Percentiles rank a stretch among this genome's conserved stretches.
Evolutionary conservation across 2,797 vertebrate genomes (phyloP).

Genomic region (Silurus lanzhouensis): DNA sequence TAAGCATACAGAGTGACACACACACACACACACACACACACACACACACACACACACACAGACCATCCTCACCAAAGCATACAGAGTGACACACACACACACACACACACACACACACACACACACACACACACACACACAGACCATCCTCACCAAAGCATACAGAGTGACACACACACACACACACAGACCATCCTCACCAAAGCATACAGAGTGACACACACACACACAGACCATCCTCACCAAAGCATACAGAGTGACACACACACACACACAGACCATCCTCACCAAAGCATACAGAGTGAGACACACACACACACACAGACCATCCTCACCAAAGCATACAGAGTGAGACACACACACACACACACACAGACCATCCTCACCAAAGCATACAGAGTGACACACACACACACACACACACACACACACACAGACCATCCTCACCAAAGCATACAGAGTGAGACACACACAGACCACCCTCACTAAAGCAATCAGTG

Average conservation of each 20-base stretch:
- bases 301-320: constrained; percentile 65
- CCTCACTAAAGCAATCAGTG: background rate
- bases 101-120: constrained; percentile 46
- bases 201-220: constrained; percentile 89
- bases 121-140: too few relatives aligned
- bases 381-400: background rate
- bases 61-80: constrained; percentile 88
- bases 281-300: constrained; percentile 93
- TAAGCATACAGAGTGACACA: constrained; percentile 89
- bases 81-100: constrained; percentile 76
- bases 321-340: too few relatives aligned
- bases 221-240: constrained; percentile 48
- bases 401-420: background rate
- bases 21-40: background rate
- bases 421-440: constrained; percentile 1
- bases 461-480: constrained; percentile 61
- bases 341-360: too few relatives aligned
- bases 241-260: background rate
- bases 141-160: background rate
- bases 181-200: constrained; percentile 80
- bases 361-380: constrained; percentile 47
- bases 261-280: constrained; percentile 49
- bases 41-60: constrained; percentile 59
- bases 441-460: constrained; percentile 93
- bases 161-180: constrained; percentile 46